Percentiles rank a stretch among this genome's conserved stretches.
Conservation (phyloP, 1,140 invertebrate genomes). For the Pantala flavescens region DNA sequence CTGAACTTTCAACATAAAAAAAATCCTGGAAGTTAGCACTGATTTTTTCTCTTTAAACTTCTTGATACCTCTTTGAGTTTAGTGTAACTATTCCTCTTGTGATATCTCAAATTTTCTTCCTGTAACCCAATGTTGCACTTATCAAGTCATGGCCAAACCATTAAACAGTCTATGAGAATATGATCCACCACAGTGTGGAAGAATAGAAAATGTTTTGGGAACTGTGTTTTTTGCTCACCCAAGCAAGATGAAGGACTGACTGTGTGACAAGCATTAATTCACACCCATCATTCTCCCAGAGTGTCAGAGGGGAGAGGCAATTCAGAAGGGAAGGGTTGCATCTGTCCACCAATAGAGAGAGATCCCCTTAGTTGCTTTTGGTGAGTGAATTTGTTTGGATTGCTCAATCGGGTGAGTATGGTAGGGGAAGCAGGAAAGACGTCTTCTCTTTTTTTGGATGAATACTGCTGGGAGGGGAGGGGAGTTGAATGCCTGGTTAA, state of each 20-base stretch:
- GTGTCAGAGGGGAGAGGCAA: background rate
- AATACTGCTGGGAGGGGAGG: background rate
- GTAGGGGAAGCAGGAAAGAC: background rate
- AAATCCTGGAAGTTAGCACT: too few relatives aligned
- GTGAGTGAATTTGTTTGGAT: constrained; percentile 6
- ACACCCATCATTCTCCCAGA: background rate
- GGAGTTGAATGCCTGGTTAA: background rate
- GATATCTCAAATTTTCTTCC: too few relatives aligned
- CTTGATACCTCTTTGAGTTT: too few relatives aligned
- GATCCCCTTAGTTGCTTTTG: background rate
- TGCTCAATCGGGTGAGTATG: background rate
- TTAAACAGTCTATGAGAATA: too few relatives aligned
- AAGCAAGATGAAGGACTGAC: background rate
- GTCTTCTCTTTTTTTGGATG: background rate
- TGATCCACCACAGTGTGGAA: too few relatives aligned
- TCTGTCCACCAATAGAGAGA: background rate
- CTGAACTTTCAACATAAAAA: too few relatives aligned
- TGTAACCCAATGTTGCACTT: too few relatives aligned
- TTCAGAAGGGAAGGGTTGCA: background rate
- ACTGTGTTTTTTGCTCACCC: too few relatives aligned
- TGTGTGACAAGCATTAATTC: background rate
- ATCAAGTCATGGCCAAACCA: background rate
- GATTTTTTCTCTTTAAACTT: too few relatives aligned
- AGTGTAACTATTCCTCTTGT: too few relatives aligned
- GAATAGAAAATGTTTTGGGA: too few relatives aligned